Percentiles rank a stretch among this genome's conserved stretches.
phyloP scores from a whole-genome alignment of 2,888 invertebrate genomes.

The Atrina japonica region DNA sequence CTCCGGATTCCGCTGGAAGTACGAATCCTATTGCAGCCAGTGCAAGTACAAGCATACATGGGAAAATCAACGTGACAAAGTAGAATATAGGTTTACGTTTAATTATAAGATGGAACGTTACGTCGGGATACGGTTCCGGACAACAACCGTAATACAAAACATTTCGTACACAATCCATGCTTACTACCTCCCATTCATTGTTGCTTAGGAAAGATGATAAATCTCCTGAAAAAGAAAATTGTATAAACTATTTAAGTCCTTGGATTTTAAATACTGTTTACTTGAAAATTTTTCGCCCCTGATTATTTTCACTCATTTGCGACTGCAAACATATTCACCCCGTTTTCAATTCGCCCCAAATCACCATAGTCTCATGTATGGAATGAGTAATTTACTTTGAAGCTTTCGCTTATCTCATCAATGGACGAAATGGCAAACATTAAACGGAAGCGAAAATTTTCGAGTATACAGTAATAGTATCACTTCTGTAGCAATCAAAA shows the following conservation, averaged over 20 bases:
- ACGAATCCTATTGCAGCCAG: constrained; percentile 61
- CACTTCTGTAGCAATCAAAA: no score
- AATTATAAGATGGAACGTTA: constrained; percentile 49
- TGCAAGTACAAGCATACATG: constrained; percentile 63
- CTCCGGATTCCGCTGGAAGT: constrained; percentile 70
- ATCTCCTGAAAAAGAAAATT: constrained; percentile 43
- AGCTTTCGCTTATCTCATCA: no score
- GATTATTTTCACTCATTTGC: no score
- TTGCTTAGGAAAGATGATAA: constrained; percentile 43
- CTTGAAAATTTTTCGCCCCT: no score
- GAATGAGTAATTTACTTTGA: no score
- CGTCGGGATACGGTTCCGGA: constrained; percentile 56
- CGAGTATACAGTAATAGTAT: no score
- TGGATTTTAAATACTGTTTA: not conserved
- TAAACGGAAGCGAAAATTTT: no score
- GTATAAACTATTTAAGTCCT: not conserved
- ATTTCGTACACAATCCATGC: constrained; percentile 40
- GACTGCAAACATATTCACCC: no score
- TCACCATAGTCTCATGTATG: no score
- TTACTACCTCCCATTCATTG: constrained; percentile 49
- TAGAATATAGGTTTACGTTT: constrained; percentile 64
- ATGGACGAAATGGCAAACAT: no score
- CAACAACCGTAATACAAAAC: constrained; percentile 52
- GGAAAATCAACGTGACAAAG: constrained; percentile 65
- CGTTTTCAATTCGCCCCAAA: no score